Conservation (phyloP, 2,113 vertebrate genomes). For the Sapajus apella region DNA sequence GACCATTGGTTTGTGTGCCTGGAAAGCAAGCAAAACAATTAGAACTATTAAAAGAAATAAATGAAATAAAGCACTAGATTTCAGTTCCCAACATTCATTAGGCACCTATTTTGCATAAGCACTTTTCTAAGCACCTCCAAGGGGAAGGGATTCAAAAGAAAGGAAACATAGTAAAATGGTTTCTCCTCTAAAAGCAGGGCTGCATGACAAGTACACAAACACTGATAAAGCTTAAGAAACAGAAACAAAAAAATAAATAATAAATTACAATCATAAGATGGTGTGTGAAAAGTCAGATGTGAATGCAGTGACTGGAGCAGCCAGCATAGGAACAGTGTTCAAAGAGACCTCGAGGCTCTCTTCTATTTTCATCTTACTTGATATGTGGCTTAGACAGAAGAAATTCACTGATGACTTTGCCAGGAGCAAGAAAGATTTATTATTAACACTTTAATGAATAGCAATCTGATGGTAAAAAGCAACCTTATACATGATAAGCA, state of each 20-base stretch:
- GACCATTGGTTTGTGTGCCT: constrained; percentile 98
- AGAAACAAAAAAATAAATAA: background rate
- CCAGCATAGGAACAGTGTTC: background rate
- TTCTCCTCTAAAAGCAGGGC: background rate
- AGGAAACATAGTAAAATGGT: background rate
- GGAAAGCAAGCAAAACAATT: constrained; percentile 65
- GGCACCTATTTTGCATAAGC: background rate
- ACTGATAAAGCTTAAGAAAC: background rate
- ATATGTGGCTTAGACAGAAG: background rate
- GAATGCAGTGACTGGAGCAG: background rate
- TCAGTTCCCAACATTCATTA: background rate
- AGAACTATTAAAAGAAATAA: background rate
- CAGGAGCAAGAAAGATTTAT: background rate
- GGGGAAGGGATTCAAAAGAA: background rate
- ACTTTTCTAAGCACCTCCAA: background rate
- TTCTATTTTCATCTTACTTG: background rate
- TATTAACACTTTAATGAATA: background rate
- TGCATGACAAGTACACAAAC: background rate
- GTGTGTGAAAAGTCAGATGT: background rate
- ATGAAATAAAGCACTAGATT: background rate
- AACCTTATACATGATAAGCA: background rate
- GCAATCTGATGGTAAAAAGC: background rate
- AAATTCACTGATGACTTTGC: background rate
- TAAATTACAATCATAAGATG: background rate
- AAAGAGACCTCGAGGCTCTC: background rate